Evolutionary conservation across 2,888 invertebrate genomes (phyloP).

Genomic region (Drosophila koepferae): DNA sequence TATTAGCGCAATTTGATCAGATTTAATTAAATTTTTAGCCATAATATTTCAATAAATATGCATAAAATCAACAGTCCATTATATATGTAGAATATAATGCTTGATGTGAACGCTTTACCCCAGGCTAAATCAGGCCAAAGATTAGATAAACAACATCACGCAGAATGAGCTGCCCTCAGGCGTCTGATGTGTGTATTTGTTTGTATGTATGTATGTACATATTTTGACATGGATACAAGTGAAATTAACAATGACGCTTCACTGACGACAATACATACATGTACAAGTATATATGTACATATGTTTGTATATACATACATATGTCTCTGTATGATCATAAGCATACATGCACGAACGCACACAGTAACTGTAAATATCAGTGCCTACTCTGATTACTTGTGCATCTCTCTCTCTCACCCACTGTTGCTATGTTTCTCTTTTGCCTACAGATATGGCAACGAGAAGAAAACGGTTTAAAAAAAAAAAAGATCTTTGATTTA

Average conservation of each 20-base stretch:
- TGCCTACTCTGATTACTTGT: constrained; percentile 30
- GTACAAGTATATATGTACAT: background rate
- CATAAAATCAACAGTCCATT: constrained; percentile 2
- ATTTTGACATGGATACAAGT: constrained; percentile 60
- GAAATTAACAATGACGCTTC: constrained; percentile 56
- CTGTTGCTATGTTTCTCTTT: constrained; percentile 5
- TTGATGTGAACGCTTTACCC: background rate
- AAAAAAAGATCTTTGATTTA: constrained; percentile 54
- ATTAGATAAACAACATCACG: constrained; percentile 47
- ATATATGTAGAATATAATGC: constrained; percentile 4
- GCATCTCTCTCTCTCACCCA: constrained; percentile 7
- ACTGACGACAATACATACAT: constrained; percentile 25
- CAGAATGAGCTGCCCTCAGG: constrained; percentile 50
- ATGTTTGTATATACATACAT: background rate
- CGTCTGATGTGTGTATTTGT: background rate
- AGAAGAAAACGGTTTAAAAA: constrained; percentile 38
- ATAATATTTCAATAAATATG: constrained; percentile 13
- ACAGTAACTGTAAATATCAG: constrained; percentile 53
- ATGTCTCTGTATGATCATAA: background rate
- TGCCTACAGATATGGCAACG: constrained; percentile 3
- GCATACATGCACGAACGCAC: constrained; percentile 13
- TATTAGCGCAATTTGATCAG: background rate
- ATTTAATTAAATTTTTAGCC: background rate
- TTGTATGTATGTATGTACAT: background rate
- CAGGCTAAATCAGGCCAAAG: constrained; percentile 27